Base-by-base conservation (phyloP, 2,888 invertebrate species). In the Tanypteryx hageni region DNA sequence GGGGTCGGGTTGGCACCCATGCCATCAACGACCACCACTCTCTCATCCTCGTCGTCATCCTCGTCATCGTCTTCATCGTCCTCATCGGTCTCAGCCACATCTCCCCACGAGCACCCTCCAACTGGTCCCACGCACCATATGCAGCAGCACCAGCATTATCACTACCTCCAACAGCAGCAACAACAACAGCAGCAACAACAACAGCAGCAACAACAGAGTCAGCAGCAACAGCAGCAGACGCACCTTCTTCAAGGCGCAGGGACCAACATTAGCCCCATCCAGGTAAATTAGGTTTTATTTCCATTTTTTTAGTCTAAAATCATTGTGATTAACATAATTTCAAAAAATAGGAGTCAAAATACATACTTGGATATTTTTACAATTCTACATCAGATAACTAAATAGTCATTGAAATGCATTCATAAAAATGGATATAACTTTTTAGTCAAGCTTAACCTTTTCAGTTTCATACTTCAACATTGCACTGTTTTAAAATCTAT, bases 111-210 rank as follows among this genome's bases (percentile, higher is more conserved):
- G 56, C 92, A 81, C 61, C 76, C 64, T 57, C 91, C 68, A 14
- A 86, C 56, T 22, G 89, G 61, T 11, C 92, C 57, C 31, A 81
- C 94, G 95, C 95, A 94, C 95, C 96, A 95, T 94, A 95, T 95
- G 93, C 95, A 95, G 93, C 94, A 95, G 92, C 95, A 95, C 93
- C 95, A 95, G 93, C 94, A 95, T 85, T 92, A 93, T 81, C 93
- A 93, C 95, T 96, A 81, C 95, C 95, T 9, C 95, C 95, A 93
- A 95, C 95, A 93, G 95, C 95, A 93, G 95, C 95, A 94, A 95
- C 96, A 94, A 95, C 96, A 94, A 84, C 95, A 95, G 83, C 94
- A 95, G 59, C 94, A 93, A 44, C 94, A 95, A 83, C 95, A 94
- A 93, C 94, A 94, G 92, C 95, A 95, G 57, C 94, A 95, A 59